A percentile compares a stretch with the other conserved stretches of the same genome.
Conservation (phyloP, 2,113 vertebrate genomes). For the Ceyx margarethae region DNA sequence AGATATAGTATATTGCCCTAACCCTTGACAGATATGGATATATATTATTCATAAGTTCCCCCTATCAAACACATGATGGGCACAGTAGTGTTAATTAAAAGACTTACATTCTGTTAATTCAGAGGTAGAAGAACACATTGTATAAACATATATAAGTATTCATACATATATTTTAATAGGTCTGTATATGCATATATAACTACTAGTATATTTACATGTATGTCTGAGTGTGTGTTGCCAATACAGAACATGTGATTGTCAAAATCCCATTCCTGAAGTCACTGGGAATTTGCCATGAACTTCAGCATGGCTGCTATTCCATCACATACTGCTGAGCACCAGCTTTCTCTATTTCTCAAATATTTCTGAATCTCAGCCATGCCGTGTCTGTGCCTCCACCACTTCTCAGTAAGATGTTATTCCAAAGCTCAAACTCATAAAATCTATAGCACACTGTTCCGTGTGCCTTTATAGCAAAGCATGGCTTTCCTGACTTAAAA, state of each 20-base stretch:
- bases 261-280: background rate
- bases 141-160: background rate
- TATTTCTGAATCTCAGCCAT: background rate
- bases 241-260: background rate
- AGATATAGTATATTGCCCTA: background rate
- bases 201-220: background rate
- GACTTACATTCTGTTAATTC: background rate
- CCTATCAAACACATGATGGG: background rate
- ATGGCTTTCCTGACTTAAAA: background rate
- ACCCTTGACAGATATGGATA: background rate
- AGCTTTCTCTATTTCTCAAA: background rate
- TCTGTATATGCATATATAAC: background rate
- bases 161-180: background rate
- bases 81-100: background rate
- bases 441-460: background rate
- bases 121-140: background rate
- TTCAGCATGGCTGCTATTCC: background rate
- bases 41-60: background rate
- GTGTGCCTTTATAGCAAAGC: background rate
- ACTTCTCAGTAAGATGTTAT: background rate
- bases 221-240: background rate
- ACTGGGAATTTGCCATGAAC: background rate
- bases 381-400: background rate
- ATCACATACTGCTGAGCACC: background rate
- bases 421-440: slow-evolving; percentile 47